Evolutionary conservation across 2,797 vertebrate genomes (phyloP).

Genomic region (Acipenser transmontanus): DNA sequence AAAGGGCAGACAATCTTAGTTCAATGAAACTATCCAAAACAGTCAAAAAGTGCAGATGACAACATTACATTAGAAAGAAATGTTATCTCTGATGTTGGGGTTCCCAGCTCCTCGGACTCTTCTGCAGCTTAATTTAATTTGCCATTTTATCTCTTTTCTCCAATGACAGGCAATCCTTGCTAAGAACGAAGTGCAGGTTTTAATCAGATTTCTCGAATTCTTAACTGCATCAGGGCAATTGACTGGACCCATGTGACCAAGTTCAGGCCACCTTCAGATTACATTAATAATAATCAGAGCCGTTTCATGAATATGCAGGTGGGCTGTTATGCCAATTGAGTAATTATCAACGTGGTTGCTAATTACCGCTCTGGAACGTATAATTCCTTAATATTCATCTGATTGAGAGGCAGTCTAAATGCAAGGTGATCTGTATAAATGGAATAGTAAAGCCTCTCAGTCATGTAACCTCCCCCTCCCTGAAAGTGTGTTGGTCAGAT

Average conservation of each 20-base stretch:
- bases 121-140: constrained; percentile 20
- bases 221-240: constrained; percentile 32
- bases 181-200: constrained; percentile 19
- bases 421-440: constrained; percentile 40
- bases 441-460: constrained; percentile 24
- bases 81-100: constrained; percentile 1
- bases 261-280: constrained; percentile 27
- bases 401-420: constrained; percentile 32
- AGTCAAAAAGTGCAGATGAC: background rate
- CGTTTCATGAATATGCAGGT: constrained; percentile 44
- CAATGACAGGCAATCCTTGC: constrained; percentile 21
- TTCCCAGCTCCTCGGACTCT: constrained; percentile 7
- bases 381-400: constrained; percentile 39
- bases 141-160: constrained; percentile 21
- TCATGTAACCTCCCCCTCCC: constrained; percentile 9
- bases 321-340: constrained; percentile 42
- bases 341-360: constrained; percentile 44
- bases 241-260: constrained; percentile 28
- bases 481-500: background rate
- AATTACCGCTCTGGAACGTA: constrained; percentile 40
- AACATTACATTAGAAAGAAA: background rate
- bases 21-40: background rate
- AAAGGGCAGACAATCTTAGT: no score
- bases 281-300: constrained; percentile 46
- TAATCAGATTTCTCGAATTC: constrained; percentile 33